phyloP scores from a whole-genome alignment of 2,113 vertebrate genomes.

The Canis aureus region DNA sequence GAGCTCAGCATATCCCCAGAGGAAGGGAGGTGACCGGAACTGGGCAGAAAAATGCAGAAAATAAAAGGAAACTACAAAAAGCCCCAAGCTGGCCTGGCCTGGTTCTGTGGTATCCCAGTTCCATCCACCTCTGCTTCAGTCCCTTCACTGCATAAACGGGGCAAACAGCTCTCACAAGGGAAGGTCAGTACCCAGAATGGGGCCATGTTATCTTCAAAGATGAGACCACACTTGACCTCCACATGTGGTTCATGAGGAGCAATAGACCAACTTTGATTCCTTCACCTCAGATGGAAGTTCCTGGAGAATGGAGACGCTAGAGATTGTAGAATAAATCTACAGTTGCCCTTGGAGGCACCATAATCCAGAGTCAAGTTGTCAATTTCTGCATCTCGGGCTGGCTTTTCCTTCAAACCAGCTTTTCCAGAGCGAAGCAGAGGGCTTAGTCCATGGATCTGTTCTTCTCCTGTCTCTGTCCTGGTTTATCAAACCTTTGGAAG shows the following conservation, averaged over 20 bases:
- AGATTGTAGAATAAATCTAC: background rate
- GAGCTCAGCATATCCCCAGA: constrained; percentile 32
- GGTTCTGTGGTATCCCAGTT: background rate
- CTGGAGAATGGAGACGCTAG: background rate
- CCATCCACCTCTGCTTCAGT: background rate
- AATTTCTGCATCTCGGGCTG: background rate
- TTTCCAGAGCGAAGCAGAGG: background rate
- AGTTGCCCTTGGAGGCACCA: background rate
- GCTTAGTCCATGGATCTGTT: background rate
- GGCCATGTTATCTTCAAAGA: background rate
- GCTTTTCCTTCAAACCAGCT: background rate
- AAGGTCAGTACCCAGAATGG: background rate
- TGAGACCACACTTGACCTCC: background rate
- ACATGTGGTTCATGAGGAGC: background rate
- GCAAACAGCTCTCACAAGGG: background rate
- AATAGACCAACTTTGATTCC: background rate
- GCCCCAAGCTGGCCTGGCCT: background rate
- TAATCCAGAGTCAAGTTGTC: background rate
- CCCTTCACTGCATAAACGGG: background rate
- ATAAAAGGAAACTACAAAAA: background rate
- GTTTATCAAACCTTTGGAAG: background rate
- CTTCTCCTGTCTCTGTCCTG: background rate
- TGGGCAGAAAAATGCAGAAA: background rate
- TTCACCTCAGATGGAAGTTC: background rate
- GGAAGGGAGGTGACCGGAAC: background rate